Evolutionary conservation across 2,888 invertebrate genomes (phyloP).

Genomic region (Elaeidobius kamerunicus): DNA sequence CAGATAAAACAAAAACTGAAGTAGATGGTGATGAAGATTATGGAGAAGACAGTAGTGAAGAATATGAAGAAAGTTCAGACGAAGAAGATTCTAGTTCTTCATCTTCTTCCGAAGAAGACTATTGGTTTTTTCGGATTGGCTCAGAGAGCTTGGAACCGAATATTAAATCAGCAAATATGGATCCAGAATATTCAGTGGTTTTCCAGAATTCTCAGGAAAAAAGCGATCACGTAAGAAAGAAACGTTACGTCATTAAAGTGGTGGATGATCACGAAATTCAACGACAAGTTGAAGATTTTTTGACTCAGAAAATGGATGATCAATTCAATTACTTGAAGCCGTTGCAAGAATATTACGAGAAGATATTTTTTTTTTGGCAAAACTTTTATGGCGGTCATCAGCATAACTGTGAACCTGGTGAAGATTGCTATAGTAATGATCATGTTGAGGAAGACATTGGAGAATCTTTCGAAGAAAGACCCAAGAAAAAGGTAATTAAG

Average conservation of each 20-base stretch:
- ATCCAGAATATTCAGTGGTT: conserved; percentile 31
- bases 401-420: conserved; percentile 1
- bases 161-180: not conserved
- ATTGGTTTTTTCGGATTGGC: not conserved
- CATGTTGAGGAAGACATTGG: conserved; percentile 9
- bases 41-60: too few species aligned
- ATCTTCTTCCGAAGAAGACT: too few species aligned
- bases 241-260: conserved; percentile 42
- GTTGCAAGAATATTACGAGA: conserved; percentile 23
- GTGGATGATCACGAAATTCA: conserved; percentile 43
- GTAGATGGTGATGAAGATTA: not conserved
- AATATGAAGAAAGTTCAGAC: too few species aligned
- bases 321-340: conserved; percentile 19
- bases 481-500: conserved; percentile 32
- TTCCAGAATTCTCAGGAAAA: conserved; percentile 22
- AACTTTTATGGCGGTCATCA: too few species aligned
- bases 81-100: too few species aligned
- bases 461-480: conserved; percentile 14
- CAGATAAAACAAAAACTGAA: not conserved
- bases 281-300: conserved; percentile 40
- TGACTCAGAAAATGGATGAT: conserved; percentile 39
- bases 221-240: conserved; percentile 32
- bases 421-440: conserved; percentile 8
- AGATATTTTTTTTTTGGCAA: too few species aligned
- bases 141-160: not conserved